Conservation (phyloP, 1,140 invertebrate species). For the Drosophila murphyi region DNA sequence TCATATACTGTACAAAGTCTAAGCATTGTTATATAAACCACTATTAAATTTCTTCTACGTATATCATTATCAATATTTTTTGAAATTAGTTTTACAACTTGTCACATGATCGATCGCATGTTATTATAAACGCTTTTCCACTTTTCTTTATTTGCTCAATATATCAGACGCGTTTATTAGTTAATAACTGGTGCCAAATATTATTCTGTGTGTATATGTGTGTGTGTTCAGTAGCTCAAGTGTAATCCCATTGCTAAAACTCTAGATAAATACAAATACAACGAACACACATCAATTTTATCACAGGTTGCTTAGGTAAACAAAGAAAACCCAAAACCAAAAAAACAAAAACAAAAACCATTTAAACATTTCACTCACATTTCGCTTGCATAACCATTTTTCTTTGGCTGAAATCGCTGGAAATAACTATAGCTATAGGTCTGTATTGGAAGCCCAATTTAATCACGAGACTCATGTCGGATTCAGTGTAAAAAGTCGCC, state of each 20-base stretch:
- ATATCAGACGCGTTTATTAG: constrained; percentile 60
- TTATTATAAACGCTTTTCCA: neutral
- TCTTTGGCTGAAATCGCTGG: constrained; percentile 27
- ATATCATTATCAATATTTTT: no score
- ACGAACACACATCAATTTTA: constrained; percentile 61
- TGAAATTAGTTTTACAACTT: neutral
- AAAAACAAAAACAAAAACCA: no score
- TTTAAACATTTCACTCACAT: constrained; percentile 52
- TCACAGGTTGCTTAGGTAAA: constrained; percentile 49
- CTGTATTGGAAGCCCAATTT: constrained; percentile 24
- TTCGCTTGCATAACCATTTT: constrained; percentile 66
- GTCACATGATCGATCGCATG: neutral
- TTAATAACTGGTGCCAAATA: constrained; percentile 64
- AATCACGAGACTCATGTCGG: constrained; percentile 77
- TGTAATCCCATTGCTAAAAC: constrained; percentile 67
- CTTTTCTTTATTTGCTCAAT: constrained; percentile 45
- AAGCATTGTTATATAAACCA: no score
- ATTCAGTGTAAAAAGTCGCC: constrained; percentile 39
- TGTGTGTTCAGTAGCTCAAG: constrained; percentile 65
- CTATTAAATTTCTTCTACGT: no score
- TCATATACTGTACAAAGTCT: no score
- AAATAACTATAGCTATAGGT: neutral
- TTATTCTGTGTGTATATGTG: constrained; percentile 17
- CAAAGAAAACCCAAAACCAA: constrained; percentile 18
- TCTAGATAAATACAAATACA: constrained; percentile 32